Evolutionary conservation across 1,140 invertebrate species (phyloP).

Genomic region (Drosophila suzukii): DNA sequence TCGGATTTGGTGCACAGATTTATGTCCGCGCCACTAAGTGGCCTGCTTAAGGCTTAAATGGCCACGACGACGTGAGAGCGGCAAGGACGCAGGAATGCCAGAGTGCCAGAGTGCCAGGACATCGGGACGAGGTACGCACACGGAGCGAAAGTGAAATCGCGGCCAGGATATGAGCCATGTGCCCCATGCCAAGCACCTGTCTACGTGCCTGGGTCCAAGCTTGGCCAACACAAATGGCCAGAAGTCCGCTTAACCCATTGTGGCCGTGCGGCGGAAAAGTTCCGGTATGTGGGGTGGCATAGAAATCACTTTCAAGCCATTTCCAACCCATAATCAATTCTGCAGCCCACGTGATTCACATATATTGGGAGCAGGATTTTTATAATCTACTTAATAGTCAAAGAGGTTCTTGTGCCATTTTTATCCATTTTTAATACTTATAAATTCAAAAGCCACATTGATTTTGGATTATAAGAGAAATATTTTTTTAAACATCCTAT

Average conservation of each 20-base stretch:
- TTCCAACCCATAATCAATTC: not conserved
- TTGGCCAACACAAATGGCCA: conserved; percentile 17
- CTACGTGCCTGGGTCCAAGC: conserved; percentile 35
- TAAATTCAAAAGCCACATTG: no score
- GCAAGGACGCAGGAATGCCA: conserved; percentile 39
- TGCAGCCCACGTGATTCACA: not conserved
- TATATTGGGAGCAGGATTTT: not conserved
- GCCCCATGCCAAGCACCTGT: conserved; percentile 37
- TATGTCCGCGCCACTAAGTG: conserved; percentile 80
- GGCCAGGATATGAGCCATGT: conserved; percentile 60
- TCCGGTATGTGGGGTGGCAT: no score
- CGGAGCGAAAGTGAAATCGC: conserved; percentile 71
- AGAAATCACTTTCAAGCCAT: not conserved
- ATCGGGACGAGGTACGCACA: conserved; percentile 16
- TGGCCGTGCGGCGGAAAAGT: not conserved
- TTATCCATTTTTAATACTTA: no score
- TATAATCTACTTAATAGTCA: not conserved
- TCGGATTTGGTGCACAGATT: conserved; percentile 82
- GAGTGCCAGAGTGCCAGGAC: conserved; percentile 4
- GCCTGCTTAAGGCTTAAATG: conserved; percentile 83
- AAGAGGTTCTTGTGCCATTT: no score
- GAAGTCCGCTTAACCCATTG: conserved; percentile 33
- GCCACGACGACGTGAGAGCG: conserved; percentile 72
- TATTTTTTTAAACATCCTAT: no score
- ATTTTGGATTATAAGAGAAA: no score